phyloP scores from a whole-genome alignment of 2,113 vertebrate species.

The Coryphaenoides rupestris region DNA sequence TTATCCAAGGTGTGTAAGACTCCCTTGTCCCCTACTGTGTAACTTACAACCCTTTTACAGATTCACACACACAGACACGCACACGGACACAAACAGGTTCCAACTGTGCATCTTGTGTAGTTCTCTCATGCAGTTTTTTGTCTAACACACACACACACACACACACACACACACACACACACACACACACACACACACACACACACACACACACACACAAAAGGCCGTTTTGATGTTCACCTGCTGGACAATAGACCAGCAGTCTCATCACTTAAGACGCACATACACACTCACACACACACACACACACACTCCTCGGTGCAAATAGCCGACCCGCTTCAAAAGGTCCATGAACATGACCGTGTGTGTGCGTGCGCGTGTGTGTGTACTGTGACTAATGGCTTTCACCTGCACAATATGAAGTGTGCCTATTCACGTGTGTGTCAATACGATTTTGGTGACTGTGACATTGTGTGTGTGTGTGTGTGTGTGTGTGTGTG shows the following conservation, averaged over 20 bases:
- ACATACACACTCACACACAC: too few relatives aligned
- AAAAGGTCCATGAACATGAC: background rate
- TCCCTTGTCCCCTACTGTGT: slow-evolving; percentile 49
- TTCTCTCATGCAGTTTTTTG: background rate
- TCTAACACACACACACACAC: background rate
- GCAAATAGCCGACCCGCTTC: background rate
- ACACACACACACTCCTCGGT: too few relatives aligned
- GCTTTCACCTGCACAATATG: background rate
- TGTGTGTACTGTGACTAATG: slow-evolving; percentile 10
- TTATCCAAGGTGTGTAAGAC: slow-evolving; percentile 51
- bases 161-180: background rate
- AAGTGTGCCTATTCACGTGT: slow-evolving; percentile 9
- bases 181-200: background rate
- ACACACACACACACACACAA: background rate
- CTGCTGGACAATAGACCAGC: background rate
- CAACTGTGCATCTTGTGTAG: slow-evolving; percentile 21
- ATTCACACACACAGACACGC: slow-evolving; percentile 13
- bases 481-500: too few relatives aligned
- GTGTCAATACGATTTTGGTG: background rate
- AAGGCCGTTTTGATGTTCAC: background rate
- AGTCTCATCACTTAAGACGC: too few relatives aligned
- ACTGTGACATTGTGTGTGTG: too few relatives aligned
- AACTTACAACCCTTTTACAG: too few relatives aligned
- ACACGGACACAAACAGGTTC: slow-evolving; percentile 15
- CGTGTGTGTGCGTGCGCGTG: slow-evolving; percentile 1